Evolutionary conservation across 2,797 vertebrate species (phyloP), one percentile per base, ranked within the genome.

Genomic region (Esox lucius): DNA sequence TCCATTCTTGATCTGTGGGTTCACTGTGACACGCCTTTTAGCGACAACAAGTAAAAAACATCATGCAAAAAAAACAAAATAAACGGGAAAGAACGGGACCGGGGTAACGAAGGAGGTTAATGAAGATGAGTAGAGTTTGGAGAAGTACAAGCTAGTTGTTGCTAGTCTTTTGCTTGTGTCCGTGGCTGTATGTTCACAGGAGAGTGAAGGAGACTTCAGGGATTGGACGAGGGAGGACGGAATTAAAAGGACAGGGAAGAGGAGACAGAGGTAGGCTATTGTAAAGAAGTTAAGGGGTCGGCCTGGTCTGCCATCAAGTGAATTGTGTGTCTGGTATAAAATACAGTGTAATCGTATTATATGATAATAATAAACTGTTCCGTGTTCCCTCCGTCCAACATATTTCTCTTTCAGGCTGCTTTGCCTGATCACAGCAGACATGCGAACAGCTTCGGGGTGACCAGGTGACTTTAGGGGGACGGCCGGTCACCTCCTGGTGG

Each of bases 381-480:
- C 62, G 49, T 78, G 65, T 81, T 31, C 49, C 53, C 0, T 87
- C 85, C 83, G 46, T 39, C 42, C 15, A 49, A 19, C 7, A 33
- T 49, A 66, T 46, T 9, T n/a, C 59, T 26, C 42, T 35, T 26
- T 61, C 53, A 68, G 13, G 22, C 31, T 22, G 59, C 62, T 42
- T 46, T 35, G 56, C 42, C 35, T 70, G 48, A 88, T 84, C 81
- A 46, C 78, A 82, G 80, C 85, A 84, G 86, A 78, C 72, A 7
- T 22, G 75, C 73, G 78, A 80, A 24, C 39, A 87, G 91, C n/a
- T 85, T 87, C 88, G 89, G 87, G 61, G 42, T 77, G 87, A 92
- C 89, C 86, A 88, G 91, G 83, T 75, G 88, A 80, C 73, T 19
- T 85, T 90, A 89, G 87, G 78, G 87, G 88, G 83, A 8, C 42